These are phyloP conservation scores for Desoria tigrina DNA, from an alignment of 2,888 invertebrate species.

Conservation along the genomic window DNA sequence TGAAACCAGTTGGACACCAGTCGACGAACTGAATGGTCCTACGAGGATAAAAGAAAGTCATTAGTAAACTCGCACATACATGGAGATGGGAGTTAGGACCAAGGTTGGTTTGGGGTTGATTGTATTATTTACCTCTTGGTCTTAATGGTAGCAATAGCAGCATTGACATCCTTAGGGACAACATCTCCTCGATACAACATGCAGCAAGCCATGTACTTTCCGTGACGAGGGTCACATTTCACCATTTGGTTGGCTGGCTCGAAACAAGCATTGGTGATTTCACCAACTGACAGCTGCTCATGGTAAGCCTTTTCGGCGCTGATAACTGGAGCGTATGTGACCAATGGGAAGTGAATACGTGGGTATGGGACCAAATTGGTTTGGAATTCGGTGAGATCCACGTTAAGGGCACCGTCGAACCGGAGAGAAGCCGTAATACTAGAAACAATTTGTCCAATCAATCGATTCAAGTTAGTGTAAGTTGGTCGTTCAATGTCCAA, in stretches of 20 bases:
- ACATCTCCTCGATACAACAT: conserved; percentile 84
- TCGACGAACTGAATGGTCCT: conserved; percentile 62
- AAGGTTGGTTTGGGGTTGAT: not conserved
- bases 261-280: conserved; percentile 90
- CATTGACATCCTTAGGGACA: conserved; percentile 75
- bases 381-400: conserved; percentile 92
- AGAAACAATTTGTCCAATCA: conserved; percentile 87
- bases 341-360: conserved; percentile 62
- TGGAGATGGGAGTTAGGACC: not conserved
- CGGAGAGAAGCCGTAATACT: conserved; percentile 87
- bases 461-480: conserved; percentile 92
- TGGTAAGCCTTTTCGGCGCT: conserved; percentile 84
- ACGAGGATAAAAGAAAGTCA: not conserved
- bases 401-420: conserved; percentile 90
- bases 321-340: conserved; percentile 42
- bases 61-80: conserved; percentile 3
- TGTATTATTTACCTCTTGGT: conserved; percentile 58
- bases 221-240: conserved; percentile 56
- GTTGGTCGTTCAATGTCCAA: conserved; percentile 93
- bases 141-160: conserved; percentile 71
- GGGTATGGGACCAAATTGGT: conserved; percentile 63
- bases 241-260: conserved; percentile 91
- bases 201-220: conserved; percentile 66
- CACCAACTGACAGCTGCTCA: conserved; percentile 66
- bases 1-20: conserved; percentile 59